Evolutionary conservation across 2,113 vertebrate genomes (phyloP).

Genomic region (Pelobates fuscus): DNA sequence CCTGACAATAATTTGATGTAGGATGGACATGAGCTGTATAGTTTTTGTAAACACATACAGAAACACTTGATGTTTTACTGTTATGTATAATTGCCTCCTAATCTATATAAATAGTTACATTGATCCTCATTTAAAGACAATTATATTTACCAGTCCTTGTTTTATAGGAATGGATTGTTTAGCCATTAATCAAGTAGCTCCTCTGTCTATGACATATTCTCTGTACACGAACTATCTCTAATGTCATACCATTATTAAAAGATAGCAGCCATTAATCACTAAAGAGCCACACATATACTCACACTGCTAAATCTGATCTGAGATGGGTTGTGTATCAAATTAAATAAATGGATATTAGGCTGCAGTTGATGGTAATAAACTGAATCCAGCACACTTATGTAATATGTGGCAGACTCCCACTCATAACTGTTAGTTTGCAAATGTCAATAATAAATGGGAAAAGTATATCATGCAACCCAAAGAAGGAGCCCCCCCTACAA

Average conservation of each 20-base stretch:
- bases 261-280: constrained; percentile 35
- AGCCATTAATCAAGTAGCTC: constrained; percentile 34
- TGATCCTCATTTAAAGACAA: constrained; percentile 42
- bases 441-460: too few species aligned
- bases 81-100: constrained; percentile 30
- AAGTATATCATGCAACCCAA: too few species aligned
- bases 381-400: too few species aligned
- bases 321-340: neutral
- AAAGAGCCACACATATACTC: constrained; percentile 11
- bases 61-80: constrained; percentile 14
- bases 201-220: constrained; percentile 15
- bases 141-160: constrained; percentile 50
- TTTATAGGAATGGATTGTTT: constrained; percentile 52
- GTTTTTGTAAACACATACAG: constrained; percentile 21
- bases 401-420: too few species aligned
- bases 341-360: too few species aligned
- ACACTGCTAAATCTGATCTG: constrained; percentile 4
- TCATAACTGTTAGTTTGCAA: too few species aligned
- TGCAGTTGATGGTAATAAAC: too few species aligned
- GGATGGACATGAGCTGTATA: constrained; percentile 20
- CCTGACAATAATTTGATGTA: constrained; percentile 35
- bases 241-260: constrained; percentile 17
- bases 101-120: constrained; percentile 42
- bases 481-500: too few species aligned
- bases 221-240: neutral